Evolutionary conservation across 2,797 vertebrate genomes (phyloP).

Genomic region (Thunnus albacares): DNA sequence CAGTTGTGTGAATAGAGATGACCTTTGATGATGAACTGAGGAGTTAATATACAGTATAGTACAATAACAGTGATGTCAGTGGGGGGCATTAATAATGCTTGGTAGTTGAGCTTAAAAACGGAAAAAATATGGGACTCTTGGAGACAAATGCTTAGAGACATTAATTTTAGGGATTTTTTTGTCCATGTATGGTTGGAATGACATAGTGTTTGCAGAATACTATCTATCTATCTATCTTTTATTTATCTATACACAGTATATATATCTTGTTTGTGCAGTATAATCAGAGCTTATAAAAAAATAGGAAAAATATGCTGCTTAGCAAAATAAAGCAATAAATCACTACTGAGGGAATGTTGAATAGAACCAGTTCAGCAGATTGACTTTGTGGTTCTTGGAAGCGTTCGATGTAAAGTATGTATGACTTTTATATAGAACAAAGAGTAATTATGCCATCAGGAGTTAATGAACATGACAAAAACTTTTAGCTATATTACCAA

Average conservation of each 20-base stretch:
- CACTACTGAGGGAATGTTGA: slow-evolving; percentile 56
- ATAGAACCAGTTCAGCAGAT: slow-evolving; percentile 58
- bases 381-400: background rate
- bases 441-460: background rate
- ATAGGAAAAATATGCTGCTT: slow-evolving; percentile 14
- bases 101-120: no score
- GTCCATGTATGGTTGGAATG: background rate
- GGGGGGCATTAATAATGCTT: no score
- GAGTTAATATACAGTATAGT: background rate
- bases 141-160: background rate
- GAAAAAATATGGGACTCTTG: background rate
- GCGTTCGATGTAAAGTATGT: no score
- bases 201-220: background rate
- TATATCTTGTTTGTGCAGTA: background rate
- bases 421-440: background rate
- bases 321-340: slow-evolving; percentile 49
- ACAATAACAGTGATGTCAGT: background rate
- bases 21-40: background rate
- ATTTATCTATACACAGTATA: no score
- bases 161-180: background rate
- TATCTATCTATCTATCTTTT: background rate
- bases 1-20: background rate
- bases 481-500: background rate
- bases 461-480: background rate
- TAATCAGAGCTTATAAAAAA: background rate